Percentiles rank a stretch among this genome's conserved stretches.
These are phyloP conservation scores for Halocynthia aurantium DNA, from an alignment of 23 tunicate species.

Conservation along the genomic window DNA sequence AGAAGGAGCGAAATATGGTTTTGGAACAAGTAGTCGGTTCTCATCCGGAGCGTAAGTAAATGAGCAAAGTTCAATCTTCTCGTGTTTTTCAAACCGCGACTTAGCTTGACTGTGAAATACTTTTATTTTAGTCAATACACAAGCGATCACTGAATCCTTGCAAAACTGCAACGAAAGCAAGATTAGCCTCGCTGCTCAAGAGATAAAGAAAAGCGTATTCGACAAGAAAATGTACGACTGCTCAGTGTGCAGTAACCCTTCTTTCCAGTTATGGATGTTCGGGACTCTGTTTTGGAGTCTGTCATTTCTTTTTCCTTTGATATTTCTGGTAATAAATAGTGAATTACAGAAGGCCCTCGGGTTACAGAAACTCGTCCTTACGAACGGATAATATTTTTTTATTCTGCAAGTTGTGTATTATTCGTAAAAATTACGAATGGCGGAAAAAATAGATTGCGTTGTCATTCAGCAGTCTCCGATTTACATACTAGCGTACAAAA, in stretches of 20 bases:
- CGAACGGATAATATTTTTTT: too few species aligned
- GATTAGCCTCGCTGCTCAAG: conserved; percentile 73
- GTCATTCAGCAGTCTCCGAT: background rate
- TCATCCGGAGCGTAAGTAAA: conserved; percentile 8
- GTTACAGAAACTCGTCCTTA: too few species aligned
- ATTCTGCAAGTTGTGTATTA: too few species aligned
- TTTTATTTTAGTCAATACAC: conserved; percentile 35
- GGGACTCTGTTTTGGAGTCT: conserved; percentile 77
- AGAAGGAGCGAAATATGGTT: conserved; percentile 2
- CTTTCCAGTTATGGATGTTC: conserved; percentile 60
- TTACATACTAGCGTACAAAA: background rate
- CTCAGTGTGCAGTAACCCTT: conserved; percentile 41
- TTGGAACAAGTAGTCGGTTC: conserved; percentile 15
- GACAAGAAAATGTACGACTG: conserved; percentile 61
- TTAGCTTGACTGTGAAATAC: background rate
- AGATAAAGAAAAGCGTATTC: conserved; percentile 69
- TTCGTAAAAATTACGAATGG: too few species aligned
- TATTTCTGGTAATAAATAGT: conserved; percentile 47
- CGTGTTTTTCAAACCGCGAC: background rate
- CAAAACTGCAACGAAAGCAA: conserved; percentile 65
- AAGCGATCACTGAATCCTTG: conserved; percentile 43
- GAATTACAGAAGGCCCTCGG: too few species aligned
- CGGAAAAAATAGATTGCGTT: background rate
- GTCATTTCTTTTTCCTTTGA: conserved; percentile 68
- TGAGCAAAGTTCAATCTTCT: background rate